Base-by-base conservation (phyloP, 2,797 vertebrate genomes). In the Streptopelia turtur region DNA sequence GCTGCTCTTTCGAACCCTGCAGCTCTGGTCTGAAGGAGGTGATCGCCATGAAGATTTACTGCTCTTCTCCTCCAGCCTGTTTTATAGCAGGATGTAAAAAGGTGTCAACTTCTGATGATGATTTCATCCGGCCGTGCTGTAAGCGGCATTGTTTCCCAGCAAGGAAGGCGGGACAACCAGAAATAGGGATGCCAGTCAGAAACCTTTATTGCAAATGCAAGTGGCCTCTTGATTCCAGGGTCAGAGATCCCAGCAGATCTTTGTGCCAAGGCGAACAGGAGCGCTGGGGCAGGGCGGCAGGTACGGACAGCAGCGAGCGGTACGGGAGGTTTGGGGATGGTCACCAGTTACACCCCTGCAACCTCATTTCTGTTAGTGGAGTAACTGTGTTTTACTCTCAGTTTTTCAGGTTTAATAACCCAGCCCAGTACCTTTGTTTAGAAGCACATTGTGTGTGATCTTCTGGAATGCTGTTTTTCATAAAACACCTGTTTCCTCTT, bases 21-120 rank as follows among this genome's bases (percentile, higher is more conserved):
- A 78, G 49, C 70, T 88, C 53, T 2, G 1, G 5, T 13, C 60
- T 33, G 75, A 92, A 60, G 57, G 68, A 92, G 85, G 41, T 65
- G 90, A 78, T 87, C 14, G 35, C 70, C 61, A 66, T 5, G 5
- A 30, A 33, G 81, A 92, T 82, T 83, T 90, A 93, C 53, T 50
- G 35, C 55, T 85, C 27, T 91, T 65, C 72, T 86, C 69, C 66
- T 50, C 22, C 35, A 56, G 37, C 82, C 85, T 86, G 50, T 90
- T 92, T 89, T 90, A 93, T 45, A 79, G 81, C 70, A 64, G 63
- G 61, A 68, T 87, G 83, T 81, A 41, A 93, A 94, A 84, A 69
- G 66, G 14, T 90, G 77, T 81, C 65, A 59, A 15, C 30, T 78
- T 37, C n/a, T 81, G 71, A 52, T 21, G 65, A 59, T 85, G 76